Conservation (phyloP, 2,113 vertebrate genomes). For the Tautogolabrus adspersus region DNA sequence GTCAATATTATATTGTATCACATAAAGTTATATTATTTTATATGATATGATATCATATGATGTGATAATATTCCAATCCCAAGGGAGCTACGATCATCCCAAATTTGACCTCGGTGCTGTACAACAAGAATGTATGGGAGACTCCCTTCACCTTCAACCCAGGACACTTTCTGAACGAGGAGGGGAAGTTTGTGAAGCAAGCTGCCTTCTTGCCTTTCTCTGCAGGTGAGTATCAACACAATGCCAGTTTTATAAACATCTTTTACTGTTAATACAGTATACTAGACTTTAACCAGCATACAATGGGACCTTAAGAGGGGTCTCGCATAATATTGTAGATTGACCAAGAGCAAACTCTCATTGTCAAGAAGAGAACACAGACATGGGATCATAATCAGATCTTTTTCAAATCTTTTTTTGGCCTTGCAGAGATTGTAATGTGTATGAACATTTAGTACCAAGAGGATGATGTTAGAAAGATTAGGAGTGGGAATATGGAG, state of each 20-base stretch:
- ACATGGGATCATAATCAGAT: too few relatives aligned
- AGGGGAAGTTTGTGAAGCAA: conserved; percentile 83
- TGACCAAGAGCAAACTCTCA: not conserved
- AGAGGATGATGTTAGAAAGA: too few relatives aligned
- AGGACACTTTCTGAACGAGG: conserved; percentile 85
- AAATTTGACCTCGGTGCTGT: conserved; percentile 80
- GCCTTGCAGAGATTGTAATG: too few relatives aligned
- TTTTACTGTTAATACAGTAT: not conserved
- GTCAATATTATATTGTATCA: not conserved
- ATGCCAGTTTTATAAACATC: not conserved
- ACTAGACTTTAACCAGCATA: not conserved
- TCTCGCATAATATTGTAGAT: not conserved
- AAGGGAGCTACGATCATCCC: conserved; percentile 75
- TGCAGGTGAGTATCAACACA: conserved; percentile 73
- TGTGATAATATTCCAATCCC: not conserved
- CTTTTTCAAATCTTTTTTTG: too few relatives aligned
- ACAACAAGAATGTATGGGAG: conserved; percentile 73
- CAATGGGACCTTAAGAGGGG: not conserved
- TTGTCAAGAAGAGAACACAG: not conserved
- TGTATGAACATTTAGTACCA: too few relatives aligned
- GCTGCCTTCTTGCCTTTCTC: conserved; percentile 87
- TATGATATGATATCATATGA: too few relatives aligned
- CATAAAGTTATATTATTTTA: too few relatives aligned
- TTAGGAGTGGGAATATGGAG: too few relatives aligned
- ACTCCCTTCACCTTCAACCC: conserved; percentile 81